These are phyloP conservation scores for Megaptera novaeangliae DNA, from an alignment of 2,113 vertebrate species.

Conservation along the genomic window DNA sequence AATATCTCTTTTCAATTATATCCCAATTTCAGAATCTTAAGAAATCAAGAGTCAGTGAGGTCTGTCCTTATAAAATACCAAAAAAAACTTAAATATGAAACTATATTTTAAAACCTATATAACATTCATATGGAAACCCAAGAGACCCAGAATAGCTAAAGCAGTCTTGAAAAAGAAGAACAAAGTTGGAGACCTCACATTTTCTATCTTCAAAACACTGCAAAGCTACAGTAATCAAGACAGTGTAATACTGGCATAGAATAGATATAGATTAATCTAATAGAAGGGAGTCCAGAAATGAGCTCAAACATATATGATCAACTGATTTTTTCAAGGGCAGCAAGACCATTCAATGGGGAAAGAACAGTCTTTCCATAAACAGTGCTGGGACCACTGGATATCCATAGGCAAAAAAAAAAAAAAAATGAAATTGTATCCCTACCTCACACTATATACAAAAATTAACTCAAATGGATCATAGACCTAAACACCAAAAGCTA, in stretches of 20 bases:
- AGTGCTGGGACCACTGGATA: neutral
- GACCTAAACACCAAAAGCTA: neutral
- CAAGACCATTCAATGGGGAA: neutral
- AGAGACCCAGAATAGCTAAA: neutral
- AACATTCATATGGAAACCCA: neutral
- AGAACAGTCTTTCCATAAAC: neutral
- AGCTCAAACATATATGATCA: neutral
- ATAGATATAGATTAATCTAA: neutral
- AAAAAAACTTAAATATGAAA: neutral
- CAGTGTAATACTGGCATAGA: neutral
- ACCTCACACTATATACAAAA: neutral
- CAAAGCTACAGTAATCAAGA: neutral
- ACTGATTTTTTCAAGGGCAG: neutral
- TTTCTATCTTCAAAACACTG: neutral
- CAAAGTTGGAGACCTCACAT: neutral
- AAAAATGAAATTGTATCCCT: neutral
- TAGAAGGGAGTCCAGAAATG: neutral
- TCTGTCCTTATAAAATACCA: neutral
- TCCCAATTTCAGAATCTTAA: neutral
- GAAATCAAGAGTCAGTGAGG: neutral
- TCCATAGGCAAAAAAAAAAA: neutral
- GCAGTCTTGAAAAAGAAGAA: neutral
- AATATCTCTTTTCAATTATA: neutral
- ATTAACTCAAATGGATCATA: neutral
- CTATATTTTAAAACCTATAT: neutral